Percentiles rank a stretch among this genome's conserved stretches.
Conservation (phyloP, 2,113 vertebrate genomes). For the Bambusicola thoracicus region DNA sequence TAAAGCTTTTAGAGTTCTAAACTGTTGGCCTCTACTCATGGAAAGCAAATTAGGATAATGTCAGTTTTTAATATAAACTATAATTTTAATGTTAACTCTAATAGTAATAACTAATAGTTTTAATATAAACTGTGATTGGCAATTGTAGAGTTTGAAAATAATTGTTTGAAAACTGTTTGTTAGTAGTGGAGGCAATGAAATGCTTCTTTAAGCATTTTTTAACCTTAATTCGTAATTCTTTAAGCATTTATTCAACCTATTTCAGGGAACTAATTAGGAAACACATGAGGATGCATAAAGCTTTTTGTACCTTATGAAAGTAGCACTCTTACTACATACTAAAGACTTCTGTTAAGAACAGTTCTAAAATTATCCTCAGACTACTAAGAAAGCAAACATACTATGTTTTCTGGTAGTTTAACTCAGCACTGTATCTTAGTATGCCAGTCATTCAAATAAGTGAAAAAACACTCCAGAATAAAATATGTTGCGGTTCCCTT, state of each 20-base stretch:
- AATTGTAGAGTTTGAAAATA: background rate
- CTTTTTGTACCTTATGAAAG: background rate
- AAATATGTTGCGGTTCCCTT: fast-evolving
- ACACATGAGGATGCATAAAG: background rate
- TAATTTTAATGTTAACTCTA: background rate
- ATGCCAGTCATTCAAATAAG: background rate
- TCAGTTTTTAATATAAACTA: background rate
- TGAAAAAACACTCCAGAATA: background rate
- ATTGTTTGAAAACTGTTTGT: background rate
- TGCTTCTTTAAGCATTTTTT: background rate
- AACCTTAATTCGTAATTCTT: no score
- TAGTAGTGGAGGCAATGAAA: background rate
- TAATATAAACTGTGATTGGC: background rate
- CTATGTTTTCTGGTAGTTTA: background rate
- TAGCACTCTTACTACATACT: background rate
- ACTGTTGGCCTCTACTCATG: background rate
- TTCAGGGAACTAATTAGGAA: background rate
- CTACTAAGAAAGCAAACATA: background rate
- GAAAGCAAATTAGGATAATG: background rate
- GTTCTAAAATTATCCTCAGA: background rate
- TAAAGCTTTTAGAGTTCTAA: background rate
- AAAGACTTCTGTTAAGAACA: background rate
- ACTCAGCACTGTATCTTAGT: background rate
- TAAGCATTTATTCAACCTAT: background rate
- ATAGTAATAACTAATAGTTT: background rate